A percentile compares a stretch with the other conserved stretches of the same genome.
Evolutionary conservation across 30 jellyfish, hydroid and myxozoan species (phyloP).

Genomic region (Hydractinia symbiolongicarpus): DNA sequence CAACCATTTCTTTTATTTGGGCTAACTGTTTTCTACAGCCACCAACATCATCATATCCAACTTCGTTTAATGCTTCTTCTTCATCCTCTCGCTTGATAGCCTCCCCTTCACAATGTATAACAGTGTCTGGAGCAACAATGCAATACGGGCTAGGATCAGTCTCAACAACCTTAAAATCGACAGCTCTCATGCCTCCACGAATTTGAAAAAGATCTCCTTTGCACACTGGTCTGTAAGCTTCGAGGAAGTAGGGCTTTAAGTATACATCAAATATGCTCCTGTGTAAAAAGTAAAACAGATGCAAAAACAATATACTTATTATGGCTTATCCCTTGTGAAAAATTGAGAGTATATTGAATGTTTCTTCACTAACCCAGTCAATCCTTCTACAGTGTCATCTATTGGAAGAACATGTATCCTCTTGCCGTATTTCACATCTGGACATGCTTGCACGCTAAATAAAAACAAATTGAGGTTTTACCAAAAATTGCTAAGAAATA

Average conservation of each 20-base stretch:
- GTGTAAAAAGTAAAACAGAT: neutral
- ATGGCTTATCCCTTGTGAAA: neutral
- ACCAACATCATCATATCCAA: constrained; percentile 99
- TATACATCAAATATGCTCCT: constrained; percentile 96
- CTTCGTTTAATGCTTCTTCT: constrained; percentile 98
- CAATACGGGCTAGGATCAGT: constrained; percentile 99
- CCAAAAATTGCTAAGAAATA: too few species aligned
- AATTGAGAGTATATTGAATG: neutral
- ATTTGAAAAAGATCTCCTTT: constrained; percentile 96
- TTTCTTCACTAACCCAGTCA: constrained; percentile 68
- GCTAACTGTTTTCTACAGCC: constrained; percentile 98
- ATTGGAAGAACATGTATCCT: constrained; percentile 93
- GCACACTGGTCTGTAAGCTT: constrained; percentile 98
- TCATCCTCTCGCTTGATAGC: constrained; percentile 99
- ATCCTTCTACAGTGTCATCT: constrained; percentile 98
- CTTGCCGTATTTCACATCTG: constrained; percentile 96
- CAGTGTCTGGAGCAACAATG: constrained; percentile 99
- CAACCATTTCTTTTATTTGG: constrained; percentile 99
- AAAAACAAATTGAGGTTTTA: neutral
- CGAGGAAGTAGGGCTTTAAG: constrained; percentile 97
- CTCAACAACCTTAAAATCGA: constrained; percentile 98
- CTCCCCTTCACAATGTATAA: constrained; percentile 99
- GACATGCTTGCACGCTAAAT: constrained; percentile 83
- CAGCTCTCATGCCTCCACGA: constrained; percentile 99
- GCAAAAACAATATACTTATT: neutral